Evolutionary conservation across 2,888 invertebrate genomes (phyloP), one percentile per base, ranked within the genome.

Genomic region (Tenthredo livida): DNA sequence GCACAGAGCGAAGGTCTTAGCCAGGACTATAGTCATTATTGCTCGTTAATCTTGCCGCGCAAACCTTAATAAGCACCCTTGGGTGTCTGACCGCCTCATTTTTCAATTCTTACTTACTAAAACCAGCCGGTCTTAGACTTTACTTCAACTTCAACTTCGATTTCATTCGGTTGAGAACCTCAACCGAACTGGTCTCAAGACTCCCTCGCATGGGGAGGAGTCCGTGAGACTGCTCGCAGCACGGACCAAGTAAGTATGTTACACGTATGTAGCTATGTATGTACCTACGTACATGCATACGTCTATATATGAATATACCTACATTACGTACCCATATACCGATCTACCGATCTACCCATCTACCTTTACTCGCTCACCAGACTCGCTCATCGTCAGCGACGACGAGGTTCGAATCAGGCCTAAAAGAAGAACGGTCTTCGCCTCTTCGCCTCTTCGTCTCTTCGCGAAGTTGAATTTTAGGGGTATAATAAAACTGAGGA

Each of bases 11-110:
- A 84, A 61, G 85, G 84, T 83, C 86, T 70, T 61, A 67, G 83
- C 17, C 37, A 67, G 67, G 83, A 89, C 89, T 88, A 89, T 88
- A 88, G 89, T 89, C 89, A 89, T 90, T 90, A 89, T 88, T 87
- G 89, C 90, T 89, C 90, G 90, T 90, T 90, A 89, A 90, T 89
- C 90, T 89, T 90, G 82, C 88, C 88, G 86, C 87, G 89, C 88
- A 87, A 87, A 88, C 89, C 89, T 89, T 89, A 89, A 90, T 89
- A 90, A 90, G 90, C 88, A 89, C 89, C 88, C 88, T 88, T 88
- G 86, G 87, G 84, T 75, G 75, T 84, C 75, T 78, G 61, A 72
- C 75, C 84, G 78, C 21, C 77, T 87, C 86, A 83, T 85, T 87
- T 84, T 86, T 85, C 85, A 85, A 86, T 86, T 86, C 86, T 72